Evolutionary conservation across 2,888 invertebrate genomes (phyloP), one percentile per base, ranked within the genome.

Genomic region (Ochropleura leucogaster): DNA sequence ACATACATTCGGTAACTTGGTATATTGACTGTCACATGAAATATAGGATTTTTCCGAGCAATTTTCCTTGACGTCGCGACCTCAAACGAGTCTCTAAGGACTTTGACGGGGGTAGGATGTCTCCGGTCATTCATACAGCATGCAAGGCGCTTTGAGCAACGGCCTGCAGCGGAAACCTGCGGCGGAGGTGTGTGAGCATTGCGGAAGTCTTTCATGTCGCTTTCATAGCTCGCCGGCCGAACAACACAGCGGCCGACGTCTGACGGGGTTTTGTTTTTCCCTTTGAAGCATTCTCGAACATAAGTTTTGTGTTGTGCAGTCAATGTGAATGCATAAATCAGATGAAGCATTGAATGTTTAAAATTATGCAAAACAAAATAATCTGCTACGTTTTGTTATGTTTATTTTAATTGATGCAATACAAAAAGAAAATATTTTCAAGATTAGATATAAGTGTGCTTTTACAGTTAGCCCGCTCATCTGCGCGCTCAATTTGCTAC

Each of bases 171-270:
- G 82, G 81, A 84, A 83, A 79, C 85, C 87, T 79, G 78, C 69
- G 80, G 87, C 74, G 74, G 80, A 74, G 76, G 77, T 83, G 74
- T 78, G 78, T 74, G 73, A 83, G 67, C 62, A 80, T 83, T 82
- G 86, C 79, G 84, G 82, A 87, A 83, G 74, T 74, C 88, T 89
- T 89, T 91, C 82, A 90, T 85, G 79, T 85, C 74, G 81, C 80
- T 81, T 84, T 85, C 86, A 89, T 85, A 83, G 77, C 80, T 80
- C 68, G 68, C 74, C 74, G 79, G 79, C 74, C 72, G 82, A 71
- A 78, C 66, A 85, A 75, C 78, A 82, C 73, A 82, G 80, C 82
- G 77, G 79, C 84, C 84, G 72, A 67, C 67, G 57, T 55, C 67
- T 79, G 69, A 77, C 79, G 71, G 79, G 85, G 84, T 85, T 86